A percentile compares a stretch with the other conserved stretches of the same genome.
These are phyloP conservation scores for Noctua fimbriata DNA, from an alignment of 2,888 invertebrate species.

Conservation along the genomic window DNA sequence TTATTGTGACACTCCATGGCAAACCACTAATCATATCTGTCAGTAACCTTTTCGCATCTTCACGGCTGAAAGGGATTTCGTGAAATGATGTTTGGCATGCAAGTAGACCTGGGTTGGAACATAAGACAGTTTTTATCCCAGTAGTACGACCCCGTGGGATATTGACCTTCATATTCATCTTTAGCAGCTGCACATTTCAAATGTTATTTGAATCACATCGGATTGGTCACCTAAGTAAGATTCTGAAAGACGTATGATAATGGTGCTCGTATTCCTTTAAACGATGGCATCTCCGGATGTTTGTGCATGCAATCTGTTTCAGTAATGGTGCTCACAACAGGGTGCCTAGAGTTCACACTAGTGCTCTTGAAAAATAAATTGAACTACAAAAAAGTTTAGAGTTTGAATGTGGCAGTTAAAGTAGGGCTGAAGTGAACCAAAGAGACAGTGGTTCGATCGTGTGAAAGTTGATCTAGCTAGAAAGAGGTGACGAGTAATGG, in stretches of 20 bases:
- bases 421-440: background rate
- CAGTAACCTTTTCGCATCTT: background rate
- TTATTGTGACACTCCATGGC: background rate
- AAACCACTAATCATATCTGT: background rate
- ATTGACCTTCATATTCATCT: background rate
- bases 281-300: constrained; percentile 23
- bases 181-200: background rate
- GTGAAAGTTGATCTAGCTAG: background rate
- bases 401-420: background rate
- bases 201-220: background rate
- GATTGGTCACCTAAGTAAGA: background rate
- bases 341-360: background rate
- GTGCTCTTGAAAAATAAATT: too few species aligned
- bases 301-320: constrained; percentile 11
- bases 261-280: background rate
- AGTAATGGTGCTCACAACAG: constrained; percentile 16
- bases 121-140: background rate
- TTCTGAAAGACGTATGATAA: constrained; percentile 11
- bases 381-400: background rate
- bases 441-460: background rate
- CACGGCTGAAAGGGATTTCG: background rate
- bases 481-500: background rate
- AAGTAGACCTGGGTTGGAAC: background rate
- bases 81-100: background rate
- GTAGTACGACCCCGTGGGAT: background rate